These are phyloP conservation scores for Bovichtus variegatus DNA, from an alignment of 2,797 vertebrate species.

Conservation along the genomic window DNA sequence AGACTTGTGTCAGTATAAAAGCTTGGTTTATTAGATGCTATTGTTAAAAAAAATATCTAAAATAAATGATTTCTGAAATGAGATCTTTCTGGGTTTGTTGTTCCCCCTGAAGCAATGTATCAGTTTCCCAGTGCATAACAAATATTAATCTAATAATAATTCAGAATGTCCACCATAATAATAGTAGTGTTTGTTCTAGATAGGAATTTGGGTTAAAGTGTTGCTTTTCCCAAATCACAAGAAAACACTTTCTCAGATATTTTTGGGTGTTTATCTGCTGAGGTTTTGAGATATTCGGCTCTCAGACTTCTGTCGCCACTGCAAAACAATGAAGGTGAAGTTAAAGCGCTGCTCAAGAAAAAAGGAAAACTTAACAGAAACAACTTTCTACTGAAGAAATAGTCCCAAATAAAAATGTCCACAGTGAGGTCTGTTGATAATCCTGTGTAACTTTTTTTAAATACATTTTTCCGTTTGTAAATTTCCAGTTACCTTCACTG, in stretches of 20 bases:
- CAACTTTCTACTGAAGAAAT: background rate
- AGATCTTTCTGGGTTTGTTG: background rate
- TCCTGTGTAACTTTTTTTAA: background rate
- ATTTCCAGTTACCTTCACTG: background rate
- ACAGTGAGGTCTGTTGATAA: background rate
- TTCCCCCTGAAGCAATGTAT: background rate
- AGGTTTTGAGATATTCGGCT: constrained; percentile 10
- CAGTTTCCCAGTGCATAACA: background rate
- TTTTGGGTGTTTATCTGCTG: background rate
- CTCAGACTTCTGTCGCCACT: background rate
- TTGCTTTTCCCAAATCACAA: background rate
- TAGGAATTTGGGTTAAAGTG: background rate
- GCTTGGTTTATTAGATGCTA: background rate
- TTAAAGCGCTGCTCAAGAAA: background rate
- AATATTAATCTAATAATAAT: background rate
- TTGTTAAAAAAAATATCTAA: background rate
- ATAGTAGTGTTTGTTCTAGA: background rate
- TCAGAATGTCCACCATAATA: background rate
- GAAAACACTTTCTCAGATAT: background rate
- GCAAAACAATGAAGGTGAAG: background rate
- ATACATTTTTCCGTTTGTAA: background rate
- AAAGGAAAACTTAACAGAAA: background rate
- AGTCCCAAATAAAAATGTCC: background rate
- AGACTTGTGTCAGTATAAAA: background rate
- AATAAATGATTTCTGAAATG: constrained; percentile 1